These are phyloP conservation scores for Sceliomorpha sp. DNA, from an alignment of 2,888 invertebrate species.

Conservation along the genomic window DNA sequence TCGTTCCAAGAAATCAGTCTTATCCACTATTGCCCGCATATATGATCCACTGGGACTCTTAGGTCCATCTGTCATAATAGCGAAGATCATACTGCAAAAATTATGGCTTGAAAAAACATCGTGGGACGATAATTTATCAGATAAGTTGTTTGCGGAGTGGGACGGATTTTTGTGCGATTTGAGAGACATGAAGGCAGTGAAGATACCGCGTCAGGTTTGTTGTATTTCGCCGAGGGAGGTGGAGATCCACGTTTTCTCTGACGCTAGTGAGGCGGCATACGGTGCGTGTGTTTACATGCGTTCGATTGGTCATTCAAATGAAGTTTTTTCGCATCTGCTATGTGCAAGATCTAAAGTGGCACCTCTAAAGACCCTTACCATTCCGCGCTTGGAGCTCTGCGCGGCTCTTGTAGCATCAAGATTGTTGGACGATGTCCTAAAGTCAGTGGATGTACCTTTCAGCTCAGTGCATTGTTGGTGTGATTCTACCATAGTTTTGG, in stretches of 20 bases:
- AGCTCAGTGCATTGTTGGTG: constrained; percentile 53
- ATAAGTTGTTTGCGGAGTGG: constrained; percentile 36
- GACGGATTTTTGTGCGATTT: constrained; percentile 26
- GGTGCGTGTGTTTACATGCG: constrained; percentile 26
- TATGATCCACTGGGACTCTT: constrained; percentile 25
- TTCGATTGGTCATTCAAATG: neutral
- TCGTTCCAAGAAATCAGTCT: neutral
- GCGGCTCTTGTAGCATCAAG: neutral
- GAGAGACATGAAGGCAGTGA: constrained; percentile 27
- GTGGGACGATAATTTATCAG: constrained; percentile 12
- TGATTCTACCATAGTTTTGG: constrained; percentile 59
- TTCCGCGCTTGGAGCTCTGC: constrained; percentile 9
- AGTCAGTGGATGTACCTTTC: no score
- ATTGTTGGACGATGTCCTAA: constrained; percentile 1
- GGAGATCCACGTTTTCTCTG: constrained; percentile 17
- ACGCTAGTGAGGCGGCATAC: constrained; percentile 24
- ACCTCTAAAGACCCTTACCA: constrained; percentile 30
- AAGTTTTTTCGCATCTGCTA: constrained; percentile 2
- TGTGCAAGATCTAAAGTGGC: constrained; percentile 42
- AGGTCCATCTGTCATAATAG: constrained; percentile 13
- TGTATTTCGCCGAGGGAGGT: neutral
- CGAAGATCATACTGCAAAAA: constrained; percentile 19
- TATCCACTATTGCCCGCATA: constrained; percentile 15
- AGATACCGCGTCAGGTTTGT: constrained; percentile 33
- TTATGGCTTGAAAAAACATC: constrained; percentile 22